Percentiles rank a stretch among this genome's conserved stretches.
Evolutionary conservation across 1,140 invertebrate genomes (phyloP).

Genomic region (Oedothorax gibbosus): DNA sequence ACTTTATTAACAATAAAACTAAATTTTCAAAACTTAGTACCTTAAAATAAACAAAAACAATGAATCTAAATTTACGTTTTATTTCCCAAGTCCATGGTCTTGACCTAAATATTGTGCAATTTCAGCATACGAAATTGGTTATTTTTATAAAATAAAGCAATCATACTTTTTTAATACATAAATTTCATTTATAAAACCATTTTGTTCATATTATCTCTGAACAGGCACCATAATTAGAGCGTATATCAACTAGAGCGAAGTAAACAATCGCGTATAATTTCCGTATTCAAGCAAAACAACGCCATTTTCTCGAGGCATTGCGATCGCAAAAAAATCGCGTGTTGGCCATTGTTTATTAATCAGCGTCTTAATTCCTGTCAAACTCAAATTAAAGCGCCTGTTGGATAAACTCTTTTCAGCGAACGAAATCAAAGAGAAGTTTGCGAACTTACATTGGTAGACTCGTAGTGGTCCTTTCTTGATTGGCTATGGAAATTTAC

Average conservation of each 20-base stretch:
- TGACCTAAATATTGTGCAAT: no score
- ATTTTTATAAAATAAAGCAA: no score
- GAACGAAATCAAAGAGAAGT: slow-evolving; percentile 74
- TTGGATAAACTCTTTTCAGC: slow-evolving; percentile 50
- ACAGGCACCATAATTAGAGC: no score
- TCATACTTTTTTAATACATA: background rate
- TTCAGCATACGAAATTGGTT: no score
- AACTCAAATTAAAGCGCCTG: slow-evolving; percentile 54
- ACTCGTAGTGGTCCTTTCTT: slow-evolving; percentile 68
- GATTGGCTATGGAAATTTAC: slow-evolving; percentile 70
- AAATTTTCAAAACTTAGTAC: no score
- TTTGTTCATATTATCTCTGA: background rate
- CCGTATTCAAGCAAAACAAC: background rate
- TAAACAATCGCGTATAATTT: no score
- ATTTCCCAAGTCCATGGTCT: no score
- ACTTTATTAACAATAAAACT: no score
- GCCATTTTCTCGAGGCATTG: slow-evolving; percentile 42
- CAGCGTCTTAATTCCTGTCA: background rate
- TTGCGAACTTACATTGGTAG: slow-evolving; percentile 84
- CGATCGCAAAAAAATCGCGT: background rate
- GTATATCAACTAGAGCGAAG: no score
- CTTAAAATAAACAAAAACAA: no score
- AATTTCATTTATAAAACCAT: background rate
- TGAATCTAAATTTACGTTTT: no score
- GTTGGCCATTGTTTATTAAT: background rate